These are phyloP conservation scores for Picathartes gymnocephalus DNA, from an alignment of 2,113 vertebrate genomes.

Conservation along the genomic window DNA sequence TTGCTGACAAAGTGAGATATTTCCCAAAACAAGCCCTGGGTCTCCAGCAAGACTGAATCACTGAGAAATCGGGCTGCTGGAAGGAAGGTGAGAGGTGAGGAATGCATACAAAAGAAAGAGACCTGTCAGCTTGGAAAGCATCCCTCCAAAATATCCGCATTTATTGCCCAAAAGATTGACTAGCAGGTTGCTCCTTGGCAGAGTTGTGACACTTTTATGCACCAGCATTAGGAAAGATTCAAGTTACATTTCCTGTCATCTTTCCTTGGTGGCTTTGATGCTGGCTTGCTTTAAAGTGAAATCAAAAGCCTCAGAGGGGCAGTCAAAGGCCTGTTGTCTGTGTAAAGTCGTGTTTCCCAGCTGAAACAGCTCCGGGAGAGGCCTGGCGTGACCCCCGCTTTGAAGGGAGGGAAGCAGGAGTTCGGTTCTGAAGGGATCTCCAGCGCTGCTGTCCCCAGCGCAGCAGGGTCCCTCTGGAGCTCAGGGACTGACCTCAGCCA, in stretches of 20 bases:
- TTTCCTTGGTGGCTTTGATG: neutral
- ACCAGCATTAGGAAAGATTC: neutral
- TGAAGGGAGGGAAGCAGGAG: conserved; percentile 27
- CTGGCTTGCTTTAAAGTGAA: neutral
- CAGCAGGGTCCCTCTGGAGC: neutral
- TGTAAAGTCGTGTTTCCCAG: neutral
- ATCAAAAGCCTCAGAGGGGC: neutral
- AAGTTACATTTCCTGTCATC: neutral
- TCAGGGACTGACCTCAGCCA: neutral
- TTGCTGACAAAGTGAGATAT: neutral
- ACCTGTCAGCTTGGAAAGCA: neutral
- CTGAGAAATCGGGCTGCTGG: neutral
- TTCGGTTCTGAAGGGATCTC: conserved; percentile 1
- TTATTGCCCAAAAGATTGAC: neutral
- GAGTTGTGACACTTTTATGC: neutral
- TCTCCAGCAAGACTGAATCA: neutral
- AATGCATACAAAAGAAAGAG: neutral
- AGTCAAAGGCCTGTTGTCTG: neutral
- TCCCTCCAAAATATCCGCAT: neutral
- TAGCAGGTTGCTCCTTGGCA: neutral
- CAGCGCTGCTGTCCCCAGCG: conserved; percentile 9
- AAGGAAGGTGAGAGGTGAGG: neutral
- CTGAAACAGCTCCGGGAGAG: neutral
- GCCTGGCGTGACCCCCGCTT: neutral
- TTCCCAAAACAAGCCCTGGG: neutral